These are phyloP conservation scores for Pituophis catenifer DNA, from an alignment of 2,113 vertebrate genomes.

Conservation along the genomic window DNA sequence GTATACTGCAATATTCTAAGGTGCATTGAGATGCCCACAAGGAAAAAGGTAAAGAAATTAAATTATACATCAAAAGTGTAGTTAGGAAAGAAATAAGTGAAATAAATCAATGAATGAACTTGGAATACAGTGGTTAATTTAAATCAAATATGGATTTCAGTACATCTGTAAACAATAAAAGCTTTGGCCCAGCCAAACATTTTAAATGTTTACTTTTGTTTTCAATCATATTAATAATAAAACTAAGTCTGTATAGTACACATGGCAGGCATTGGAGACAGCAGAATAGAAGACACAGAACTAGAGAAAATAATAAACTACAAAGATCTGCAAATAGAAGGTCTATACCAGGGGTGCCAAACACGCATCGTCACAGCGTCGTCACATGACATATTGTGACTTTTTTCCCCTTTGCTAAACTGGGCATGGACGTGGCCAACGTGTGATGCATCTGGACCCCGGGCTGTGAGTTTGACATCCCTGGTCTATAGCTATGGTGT, in stretches of 20 bases:
- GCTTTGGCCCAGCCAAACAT: too few relatives aligned
- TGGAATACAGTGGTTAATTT: background rate
- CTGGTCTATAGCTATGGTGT: too few relatives aligned
- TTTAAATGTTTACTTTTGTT: background rate
- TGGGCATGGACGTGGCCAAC: too few relatives aligned
- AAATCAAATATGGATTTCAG: background rate
- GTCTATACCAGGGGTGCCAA: too few relatives aligned
- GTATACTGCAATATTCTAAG: conserved; percentile 17
- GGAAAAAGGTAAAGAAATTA: conserved; percentile 14
- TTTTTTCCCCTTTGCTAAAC: too few relatives aligned
- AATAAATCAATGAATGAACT: conserved; percentile 17
- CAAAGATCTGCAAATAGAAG: background rate
- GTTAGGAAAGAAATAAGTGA: conserved; percentile 31
- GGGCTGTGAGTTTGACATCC: too few relatives aligned
- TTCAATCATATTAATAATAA: background rate
- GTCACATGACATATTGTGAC: too few relatives aligned
- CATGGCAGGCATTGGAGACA: background rate
- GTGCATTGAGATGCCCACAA: conserved; percentile 33
- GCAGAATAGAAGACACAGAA: background rate
- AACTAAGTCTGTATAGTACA: background rate
- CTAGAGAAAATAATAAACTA: background rate
- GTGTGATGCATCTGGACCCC: too few relatives aligned
- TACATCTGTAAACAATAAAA: background rate
- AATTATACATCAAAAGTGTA: conserved; percentile 42
- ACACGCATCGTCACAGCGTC: too few relatives aligned